phyloP scores from a whole-genome alignment of 2,113 vertebrate species.

The Trogon surrucura region DNA sequence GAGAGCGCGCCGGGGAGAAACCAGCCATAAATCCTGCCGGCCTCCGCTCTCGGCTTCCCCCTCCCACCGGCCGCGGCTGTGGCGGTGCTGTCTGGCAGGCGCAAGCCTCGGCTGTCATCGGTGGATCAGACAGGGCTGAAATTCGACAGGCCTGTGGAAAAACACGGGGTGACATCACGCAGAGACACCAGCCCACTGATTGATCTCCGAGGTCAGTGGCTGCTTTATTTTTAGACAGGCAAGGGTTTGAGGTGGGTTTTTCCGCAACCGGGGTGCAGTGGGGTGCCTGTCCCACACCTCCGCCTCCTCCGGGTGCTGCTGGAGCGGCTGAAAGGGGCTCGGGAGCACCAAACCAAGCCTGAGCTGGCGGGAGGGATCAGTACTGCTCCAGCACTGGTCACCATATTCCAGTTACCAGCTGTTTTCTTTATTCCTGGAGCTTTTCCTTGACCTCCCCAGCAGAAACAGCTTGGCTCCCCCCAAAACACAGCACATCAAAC shows the following conservation, averaged over 20 bases:
- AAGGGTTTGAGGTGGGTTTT: background rate
- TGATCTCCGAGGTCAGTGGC: background rate
- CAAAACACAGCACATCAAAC: background rate
- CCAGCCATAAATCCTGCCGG: background rate
- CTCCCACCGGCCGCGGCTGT: background rate
- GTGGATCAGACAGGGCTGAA: background rate
- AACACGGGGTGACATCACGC: constrained; percentile 56
- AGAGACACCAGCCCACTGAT: constrained; percentile 36
- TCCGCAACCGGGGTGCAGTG: fast-evolving
- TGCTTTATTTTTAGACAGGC: constrained; percentile 41
- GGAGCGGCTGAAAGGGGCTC: background rate
- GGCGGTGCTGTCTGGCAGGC: background rate
- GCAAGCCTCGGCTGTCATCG: constrained; percentile 5
- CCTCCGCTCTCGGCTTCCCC: background rate
- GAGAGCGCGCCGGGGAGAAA: background rate
- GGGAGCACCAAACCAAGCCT: background rate
- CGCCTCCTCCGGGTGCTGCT: fast-evolving
- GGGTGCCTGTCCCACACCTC: background rate
- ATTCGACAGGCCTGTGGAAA: constrained; percentile 35
- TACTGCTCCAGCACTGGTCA: fast-evolving
- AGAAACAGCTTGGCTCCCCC: background rate
- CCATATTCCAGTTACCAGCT: background rate
- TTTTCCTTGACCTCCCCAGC: background rate
- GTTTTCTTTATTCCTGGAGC: background rate
- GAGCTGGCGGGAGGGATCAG: fast-evolving